Evolutionary conservation across 2,797 vertebrate genomes (phyloP).

Genomic region (Australoheros facetus): DNA sequence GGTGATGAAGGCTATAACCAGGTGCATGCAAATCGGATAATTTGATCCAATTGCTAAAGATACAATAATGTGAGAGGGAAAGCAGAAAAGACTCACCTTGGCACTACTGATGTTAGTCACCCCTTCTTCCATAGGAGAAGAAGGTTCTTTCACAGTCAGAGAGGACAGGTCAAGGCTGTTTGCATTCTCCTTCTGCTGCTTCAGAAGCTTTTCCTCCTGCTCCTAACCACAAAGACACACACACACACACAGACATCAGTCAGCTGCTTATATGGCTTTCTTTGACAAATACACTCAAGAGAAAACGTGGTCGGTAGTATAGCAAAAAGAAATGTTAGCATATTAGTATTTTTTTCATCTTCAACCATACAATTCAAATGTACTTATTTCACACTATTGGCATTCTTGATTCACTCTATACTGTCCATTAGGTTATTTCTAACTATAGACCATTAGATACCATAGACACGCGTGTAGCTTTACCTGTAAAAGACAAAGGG

Average conservation of each 20-base stretch:
- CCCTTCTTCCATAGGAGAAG: conserved; percentile 65
- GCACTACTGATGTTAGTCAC: conserved; percentile 55
- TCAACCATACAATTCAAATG: not conserved
- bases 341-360: not conserved
- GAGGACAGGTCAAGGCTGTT: conserved; percentile 78
- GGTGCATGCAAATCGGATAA: not conserved
- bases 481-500: conserved; percentile 76
- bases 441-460: not conserved
- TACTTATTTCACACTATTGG: not conserved
- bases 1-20: not conserved
- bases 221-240: conserved; percentile 76
- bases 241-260: conserved; percentile 1
- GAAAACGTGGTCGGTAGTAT: accelerated
- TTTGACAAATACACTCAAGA: not conserved
- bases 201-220: conserved; percentile 84
- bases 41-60: not conserved
- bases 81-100: conserved; percentile 63
- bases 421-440: not conserved
- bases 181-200: conserved; percentile 65
- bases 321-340: not conserved
- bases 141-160: conserved; percentile 81
- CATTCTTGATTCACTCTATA: not conserved
- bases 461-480: not conserved
- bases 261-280: not conserved
- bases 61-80: not conserved